A percentile compares a stretch with the other conserved stretches of the same genome.
These are phyloP conservation scores for Pyrrhia umbra DNA, from an alignment of 2,888 invertebrate species.

Conservation along the genomic window DNA sequence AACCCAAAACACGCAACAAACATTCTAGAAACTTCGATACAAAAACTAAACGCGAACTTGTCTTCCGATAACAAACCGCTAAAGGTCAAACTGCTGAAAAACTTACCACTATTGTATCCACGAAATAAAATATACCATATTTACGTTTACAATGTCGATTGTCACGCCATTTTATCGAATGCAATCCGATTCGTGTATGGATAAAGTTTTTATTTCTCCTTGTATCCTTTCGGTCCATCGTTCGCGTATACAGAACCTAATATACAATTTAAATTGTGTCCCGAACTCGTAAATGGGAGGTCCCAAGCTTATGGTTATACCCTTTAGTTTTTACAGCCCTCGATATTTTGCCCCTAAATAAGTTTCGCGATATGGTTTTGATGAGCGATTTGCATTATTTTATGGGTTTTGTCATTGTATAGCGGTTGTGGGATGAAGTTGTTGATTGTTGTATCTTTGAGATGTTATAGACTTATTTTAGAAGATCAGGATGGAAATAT, in stretches of 20 bases:
- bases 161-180: slow-evolving; percentile 71
- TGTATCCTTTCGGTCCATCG: slow-evolving; percentile 67
- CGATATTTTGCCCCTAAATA: slow-evolving; percentile 70
- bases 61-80: slow-evolving; percentile 45
- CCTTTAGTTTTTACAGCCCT: slow-evolving; percentile 79
- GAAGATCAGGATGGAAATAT: neutral
- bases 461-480: neutral
- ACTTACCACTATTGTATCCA: slow-evolving; percentile 57
- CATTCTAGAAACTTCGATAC: slow-evolving; percentile 19
- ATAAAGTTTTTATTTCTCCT: slow-evolving; percentile 76
- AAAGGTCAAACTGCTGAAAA: slow-evolving; percentile 62
- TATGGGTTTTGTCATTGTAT: slow-evolving; percentile 5
- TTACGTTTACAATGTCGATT: slow-evolving; percentile 65
- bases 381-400: slow-evolving; percentile 69
- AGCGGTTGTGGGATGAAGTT: neutral
- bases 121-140: slow-evolving; percentile 67
- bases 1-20: slow-evolving; percentile 17
- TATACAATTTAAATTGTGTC: slow-evolving; percentile 86
- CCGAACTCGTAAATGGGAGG: slow-evolving; percentile 74
- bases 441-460: neutral
- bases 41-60: slow-evolving; percentile 32
- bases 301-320: slow-evolving; percentile 66
- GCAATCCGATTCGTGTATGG: slow-evolving; percentile 72
- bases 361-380: slow-evolving; percentile 69
- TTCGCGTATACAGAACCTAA: slow-evolving; percentile 69